phyloP scores from a whole-genome alignment of 2,113 vertebrate genomes.

The Triplophysa rosa region DNA sequence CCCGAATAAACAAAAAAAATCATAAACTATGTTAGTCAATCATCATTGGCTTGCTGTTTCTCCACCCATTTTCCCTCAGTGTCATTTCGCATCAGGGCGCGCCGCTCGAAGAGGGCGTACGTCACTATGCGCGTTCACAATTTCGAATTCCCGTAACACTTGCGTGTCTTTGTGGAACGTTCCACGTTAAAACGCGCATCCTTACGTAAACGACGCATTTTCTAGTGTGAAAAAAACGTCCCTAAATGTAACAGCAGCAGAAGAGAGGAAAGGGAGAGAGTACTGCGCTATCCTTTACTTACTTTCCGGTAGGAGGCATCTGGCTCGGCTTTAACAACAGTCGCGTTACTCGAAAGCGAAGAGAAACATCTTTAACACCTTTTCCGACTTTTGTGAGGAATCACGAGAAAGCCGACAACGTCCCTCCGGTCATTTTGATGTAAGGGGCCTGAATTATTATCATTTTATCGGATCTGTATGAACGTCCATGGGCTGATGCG shows the following conservation, averaged over 20 bases:
- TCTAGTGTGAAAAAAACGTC: not conserved
- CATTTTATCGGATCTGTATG: not conserved
- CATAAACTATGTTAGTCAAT: not conserved
- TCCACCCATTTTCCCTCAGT: conserved; percentile 6
- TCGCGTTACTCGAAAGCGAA: not conserved
- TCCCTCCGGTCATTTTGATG: not conserved
- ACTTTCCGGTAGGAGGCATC: not conserved
- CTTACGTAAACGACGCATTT: conserved; percentile 6
- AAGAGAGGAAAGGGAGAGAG: not conserved
- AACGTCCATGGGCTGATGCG: not conserved
- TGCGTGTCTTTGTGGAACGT: not conserved
- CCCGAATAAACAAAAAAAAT: too few species aligned
- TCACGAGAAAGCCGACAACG: not conserved
- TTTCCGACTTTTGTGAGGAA: not conserved
- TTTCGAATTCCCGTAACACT: conserved; percentile 13
- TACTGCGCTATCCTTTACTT: not conserved
- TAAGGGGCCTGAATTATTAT: not conserved
- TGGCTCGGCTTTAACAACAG: not conserved
- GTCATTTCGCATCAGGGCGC: not conserved
- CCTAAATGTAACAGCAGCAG: not conserved
- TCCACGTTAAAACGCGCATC: not conserved
- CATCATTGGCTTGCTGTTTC: not conserved
- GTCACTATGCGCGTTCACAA: conserved; percentile 22
- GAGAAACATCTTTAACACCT: not conserved
- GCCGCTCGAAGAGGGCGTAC: not conserved